These are phyloP conservation scores for Acanthosepion esculentum DNA, from an alignment of 2,888 invertebrate genomes.

Conservation along the genomic window DNA sequence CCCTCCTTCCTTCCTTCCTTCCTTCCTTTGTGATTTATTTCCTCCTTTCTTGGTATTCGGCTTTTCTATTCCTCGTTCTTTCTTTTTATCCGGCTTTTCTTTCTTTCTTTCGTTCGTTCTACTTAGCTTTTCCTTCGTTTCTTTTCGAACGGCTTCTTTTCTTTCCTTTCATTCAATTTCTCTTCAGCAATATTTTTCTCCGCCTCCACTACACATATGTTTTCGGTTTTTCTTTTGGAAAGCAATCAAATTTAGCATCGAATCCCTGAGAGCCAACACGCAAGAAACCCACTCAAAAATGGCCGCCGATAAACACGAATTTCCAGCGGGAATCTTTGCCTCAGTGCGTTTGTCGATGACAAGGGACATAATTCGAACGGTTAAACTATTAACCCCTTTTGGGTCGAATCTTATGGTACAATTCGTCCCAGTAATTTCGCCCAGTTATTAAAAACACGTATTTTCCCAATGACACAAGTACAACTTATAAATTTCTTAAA, in stretches of 20 bases:
- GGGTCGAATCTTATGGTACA: neutral
- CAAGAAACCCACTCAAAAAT: neutral
- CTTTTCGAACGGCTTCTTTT: no score
- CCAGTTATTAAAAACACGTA: neutral
- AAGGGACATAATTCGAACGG: neutral
- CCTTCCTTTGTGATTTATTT: no score
- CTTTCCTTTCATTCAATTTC: no score
- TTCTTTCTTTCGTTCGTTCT: no score
- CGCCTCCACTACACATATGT: no score
- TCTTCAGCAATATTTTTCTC: no score
- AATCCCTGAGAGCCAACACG: neutral
- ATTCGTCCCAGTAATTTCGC: neutral
- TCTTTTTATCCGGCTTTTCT: no score
- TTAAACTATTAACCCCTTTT: neutral
- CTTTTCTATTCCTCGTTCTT: no score
- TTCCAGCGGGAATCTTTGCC: neutral
- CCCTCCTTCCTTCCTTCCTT: no score
- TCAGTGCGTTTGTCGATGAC: neutral
- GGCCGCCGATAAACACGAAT: neutral
- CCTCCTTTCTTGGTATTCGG: no score
- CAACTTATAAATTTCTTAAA: neutral
- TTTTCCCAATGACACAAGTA: neutral
- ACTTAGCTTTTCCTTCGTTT: no score
- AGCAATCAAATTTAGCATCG: neutral
- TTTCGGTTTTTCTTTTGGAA: neutral